These are phyloP conservation scores for Periophthalmus magnuspinnatus DNA, from an alignment of 2,797 vertebrate genomes.

Conservation along the genomic window DNA sequence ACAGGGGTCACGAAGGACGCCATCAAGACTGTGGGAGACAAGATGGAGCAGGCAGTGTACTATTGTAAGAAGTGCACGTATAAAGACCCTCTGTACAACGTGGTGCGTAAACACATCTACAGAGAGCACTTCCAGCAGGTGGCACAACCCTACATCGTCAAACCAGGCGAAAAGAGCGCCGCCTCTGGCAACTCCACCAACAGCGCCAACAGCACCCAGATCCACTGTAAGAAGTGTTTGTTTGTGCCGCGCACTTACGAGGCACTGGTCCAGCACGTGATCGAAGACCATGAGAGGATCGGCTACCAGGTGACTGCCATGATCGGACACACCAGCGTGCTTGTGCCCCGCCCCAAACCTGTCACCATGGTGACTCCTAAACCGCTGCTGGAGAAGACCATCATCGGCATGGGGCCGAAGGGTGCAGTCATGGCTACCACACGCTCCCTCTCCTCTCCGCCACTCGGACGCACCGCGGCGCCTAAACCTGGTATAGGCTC, in stretches of 20 bases:
- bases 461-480: constrained; percentile 63
- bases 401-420: constrained; percentile 90
- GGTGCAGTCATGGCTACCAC: constrained; percentile 82
- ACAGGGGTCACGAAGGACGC: constrained; percentile 83
- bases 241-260: constrained; percentile 97
- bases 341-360: constrained; percentile 93
- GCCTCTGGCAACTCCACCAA: constrained; percentile 67
- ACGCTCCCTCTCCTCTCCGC: constrained; percentile 75
- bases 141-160: constrained; percentile 93
- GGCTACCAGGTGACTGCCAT: constrained; percentile 99
- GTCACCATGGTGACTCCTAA: constrained; percentile 90
- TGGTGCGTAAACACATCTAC: constrained; percentile 99
- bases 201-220: constrained; percentile 79
- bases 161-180: constrained; percentile 84
- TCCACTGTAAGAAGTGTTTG: constrained; percentile 98
- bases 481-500: constrained; percentile 62
- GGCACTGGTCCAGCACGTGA: constrained; percentile 97
- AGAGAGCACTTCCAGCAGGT: constrained; percentile 99
- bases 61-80: constrained; percentile 99
- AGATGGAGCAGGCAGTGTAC: constrained; percentile 98
- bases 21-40: constrained; percentile 87
- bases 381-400: constrained; percentile 87
- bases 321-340: constrained; percentile 98
- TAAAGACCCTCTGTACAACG: constrained; percentile 97
- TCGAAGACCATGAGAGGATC: constrained; percentile 96